Evolutionary conservation across 2,888 invertebrate genomes (phyloP).

Genomic region (Diarsia rubi): DNA sequence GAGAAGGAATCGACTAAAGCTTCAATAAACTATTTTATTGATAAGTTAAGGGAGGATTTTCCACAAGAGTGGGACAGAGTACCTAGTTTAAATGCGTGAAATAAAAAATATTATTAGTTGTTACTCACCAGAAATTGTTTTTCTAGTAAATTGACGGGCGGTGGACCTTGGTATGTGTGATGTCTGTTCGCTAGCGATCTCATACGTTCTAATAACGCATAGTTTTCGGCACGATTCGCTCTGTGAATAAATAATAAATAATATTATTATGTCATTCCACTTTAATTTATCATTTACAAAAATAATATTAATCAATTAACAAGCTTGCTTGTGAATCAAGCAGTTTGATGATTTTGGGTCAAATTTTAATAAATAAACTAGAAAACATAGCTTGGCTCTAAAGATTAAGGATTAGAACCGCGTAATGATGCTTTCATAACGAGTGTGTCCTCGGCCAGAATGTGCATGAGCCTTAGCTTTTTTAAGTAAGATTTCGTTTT

Average conservation of each 20-base stretch:
- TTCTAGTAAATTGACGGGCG: slow-evolving; percentile 92
- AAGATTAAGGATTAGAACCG: no score
- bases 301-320: neutral
- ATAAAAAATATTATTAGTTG: no score
- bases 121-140: slow-evolving; percentile 94
- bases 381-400: neutral
- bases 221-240: slow-evolving; percentile 87
- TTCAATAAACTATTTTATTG: no score
- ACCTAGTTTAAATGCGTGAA: no score
- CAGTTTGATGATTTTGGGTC: neutral
- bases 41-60: no score
- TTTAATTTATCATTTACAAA: neutral
- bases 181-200: slow-evolving; percentile 85
- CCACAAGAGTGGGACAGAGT: no score
- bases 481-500: no score
- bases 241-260: slow-evolving; percentile 71
- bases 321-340: no score
- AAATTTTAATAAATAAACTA: neutral
- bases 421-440: no score
- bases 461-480: no score
- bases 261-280: neutral
- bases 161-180: slow-evolving; percentile 87
- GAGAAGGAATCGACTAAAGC: no score
- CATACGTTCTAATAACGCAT: slow-evolving; percentile 87
- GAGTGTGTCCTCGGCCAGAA: no score